Conservation (phyloP, 2,888 invertebrate species). For the Maniola hyperantus region DNA sequence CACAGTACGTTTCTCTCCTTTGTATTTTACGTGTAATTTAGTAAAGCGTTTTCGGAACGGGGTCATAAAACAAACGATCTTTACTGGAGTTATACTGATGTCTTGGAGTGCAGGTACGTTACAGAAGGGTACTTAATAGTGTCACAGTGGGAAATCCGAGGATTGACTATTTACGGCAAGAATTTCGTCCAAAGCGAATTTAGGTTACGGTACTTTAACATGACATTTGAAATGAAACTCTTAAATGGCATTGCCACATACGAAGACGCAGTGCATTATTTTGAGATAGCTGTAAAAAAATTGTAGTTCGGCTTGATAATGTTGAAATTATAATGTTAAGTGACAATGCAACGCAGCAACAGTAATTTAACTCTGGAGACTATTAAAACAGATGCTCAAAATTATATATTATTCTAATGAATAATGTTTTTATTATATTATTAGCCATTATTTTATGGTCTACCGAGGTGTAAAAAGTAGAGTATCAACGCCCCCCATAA, state of each 20-base stretch:
- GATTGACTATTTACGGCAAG: slow-evolving; percentile 41
- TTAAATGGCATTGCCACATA: background rate
- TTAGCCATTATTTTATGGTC: too few species aligned
- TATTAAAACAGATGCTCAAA: too few species aligned
- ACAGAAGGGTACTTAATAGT: slow-evolving; percentile 41
- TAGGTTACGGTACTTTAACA: slow-evolving; percentile 25
- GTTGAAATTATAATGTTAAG: too few species aligned
- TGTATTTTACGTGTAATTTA: slow-evolving; percentile 40
- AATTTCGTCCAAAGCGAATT: slow-evolving; percentile 36
- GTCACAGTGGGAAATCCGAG: slow-evolving; percentile 42
- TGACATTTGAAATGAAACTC: slow-evolving; percentile 10
- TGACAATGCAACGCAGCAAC: too few species aligned
- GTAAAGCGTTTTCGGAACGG: slow-evolving; percentile 41
- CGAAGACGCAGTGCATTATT: background rate
- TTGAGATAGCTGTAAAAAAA: background rate
- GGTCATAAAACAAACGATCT: slow-evolving; percentile 42
- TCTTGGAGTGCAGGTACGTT: slow-evolving; percentile 38
- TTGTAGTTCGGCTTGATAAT: too few species aligned
- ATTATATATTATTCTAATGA: too few species aligned
- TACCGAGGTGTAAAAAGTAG: too few species aligned
- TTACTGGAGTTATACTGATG: slow-evolving; percentile 40
- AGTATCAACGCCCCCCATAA: too few species aligned
- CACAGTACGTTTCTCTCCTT: slow-evolving; percentile 36
- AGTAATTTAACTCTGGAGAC: too few species aligned
- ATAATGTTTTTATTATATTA: too few species aligned